These are phyloP conservation scores for Rhagonycha lutea DNA, from an alignment of 2,888 invertebrate genomes.

Conservation along the genomic window DNA sequence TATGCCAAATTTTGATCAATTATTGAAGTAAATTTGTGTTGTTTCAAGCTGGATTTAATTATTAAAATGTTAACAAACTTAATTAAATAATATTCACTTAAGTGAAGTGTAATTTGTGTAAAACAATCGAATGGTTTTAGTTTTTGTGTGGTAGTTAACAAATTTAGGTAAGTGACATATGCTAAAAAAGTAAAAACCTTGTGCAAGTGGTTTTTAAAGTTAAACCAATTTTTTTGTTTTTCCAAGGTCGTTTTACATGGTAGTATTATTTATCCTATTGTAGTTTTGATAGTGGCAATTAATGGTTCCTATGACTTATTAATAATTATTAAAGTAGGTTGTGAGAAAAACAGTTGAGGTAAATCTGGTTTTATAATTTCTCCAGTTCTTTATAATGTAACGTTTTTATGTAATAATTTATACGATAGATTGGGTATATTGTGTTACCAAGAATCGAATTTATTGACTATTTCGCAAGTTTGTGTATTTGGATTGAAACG, in stretches of 20 bases:
- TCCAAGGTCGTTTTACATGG: neutral
- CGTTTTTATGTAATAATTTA: neutral
- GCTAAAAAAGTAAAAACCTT: constrained; percentile 16
- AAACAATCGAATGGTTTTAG: neutral
- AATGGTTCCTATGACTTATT: neutral
- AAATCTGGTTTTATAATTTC: neutral
- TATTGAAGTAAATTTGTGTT: neutral
- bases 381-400: neutral
- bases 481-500: neutral
- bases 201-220: constrained; percentile 23
- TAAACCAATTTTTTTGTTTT: constrained; percentile 3
- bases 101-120: constrained; percentile 2
- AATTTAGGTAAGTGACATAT: constrained; percentile 27
- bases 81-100: constrained; percentile 1
- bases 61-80: constrained; percentile 9
- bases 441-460: neutral
- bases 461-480: neutral
- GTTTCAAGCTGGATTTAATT: neutral
- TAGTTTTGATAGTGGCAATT: neutral
- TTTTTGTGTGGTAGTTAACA: neutral
- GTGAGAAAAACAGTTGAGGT: neutral
- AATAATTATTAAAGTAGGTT: neutral
- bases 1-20: constrained; percentile 2
- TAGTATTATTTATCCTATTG: neutral
- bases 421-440: neutral